Base-by-base conservation (phyloP, 2,797 vertebrate genomes). In the Simalia tracyae region DNA sequence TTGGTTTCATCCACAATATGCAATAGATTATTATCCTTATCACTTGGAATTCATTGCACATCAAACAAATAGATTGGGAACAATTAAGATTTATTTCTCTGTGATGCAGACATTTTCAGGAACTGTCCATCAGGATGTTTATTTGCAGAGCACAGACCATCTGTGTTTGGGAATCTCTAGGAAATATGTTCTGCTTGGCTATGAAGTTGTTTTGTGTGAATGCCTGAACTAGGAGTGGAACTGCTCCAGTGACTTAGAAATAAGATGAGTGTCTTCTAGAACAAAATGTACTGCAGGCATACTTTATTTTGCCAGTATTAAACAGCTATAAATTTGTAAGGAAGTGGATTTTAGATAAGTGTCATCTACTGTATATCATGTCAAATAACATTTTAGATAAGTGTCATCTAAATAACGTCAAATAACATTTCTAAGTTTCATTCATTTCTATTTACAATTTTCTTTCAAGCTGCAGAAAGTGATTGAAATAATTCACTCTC, bases 41-140 rank as follows among this genome's bases (percentile, higher is more conserved):
- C 94, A 90, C 85, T 91, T 36, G 1, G 94, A n/a, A 63, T 22
- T 96, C 92, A 93, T 26, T 81, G 94, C 19, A 91, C 81, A 88
- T 24, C 86, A 64, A 2, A 46, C 5, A 93, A 92, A 93, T 15
- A 90, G 10, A 91, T 90, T 61, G 85, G 90, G 90, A 26, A 42
- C 14, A 64, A 28, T n/a, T 92, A 72, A 92, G 2, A 64, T 87
- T 86, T 2, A 0, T 85, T 95, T 95, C 88, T 12, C 42, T 84
- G 14, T 88, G 94, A 64, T 60, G 87, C 22, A 92, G 4, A 2
- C 3, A 2, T 7, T 85, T 94, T 91, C 89, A 57, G 61, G 36
- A 88, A 91, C 87, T 87, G 91, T 92, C 91, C 0, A 28, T 36
- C 0, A 0, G 64, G 1, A 7, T 54, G 3, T 93, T 94, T 89